A percentile compares a stretch with the other conserved stretches of the same genome.
Evolutionary conservation across 1,140 invertebrate species (phyloP).

Genomic region (Papilio polyxenes): DNA sequence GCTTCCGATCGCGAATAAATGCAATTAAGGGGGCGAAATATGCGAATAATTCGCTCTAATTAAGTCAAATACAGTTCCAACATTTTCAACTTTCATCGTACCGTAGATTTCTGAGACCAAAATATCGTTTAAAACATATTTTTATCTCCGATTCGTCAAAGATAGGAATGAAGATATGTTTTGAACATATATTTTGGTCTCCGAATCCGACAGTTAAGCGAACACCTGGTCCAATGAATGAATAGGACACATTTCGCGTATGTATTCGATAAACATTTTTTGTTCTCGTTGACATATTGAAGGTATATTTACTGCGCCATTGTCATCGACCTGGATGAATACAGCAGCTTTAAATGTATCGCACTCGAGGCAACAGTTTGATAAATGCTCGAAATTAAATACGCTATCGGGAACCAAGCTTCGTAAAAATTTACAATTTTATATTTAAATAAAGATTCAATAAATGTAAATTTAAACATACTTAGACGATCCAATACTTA

Average conservation of each 20-base stretch:
- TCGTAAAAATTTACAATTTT: conserved; percentile 23
- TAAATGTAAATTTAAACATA: neutral
- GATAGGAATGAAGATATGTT: too few species aligned
- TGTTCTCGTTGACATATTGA: conserved; percentile 29
- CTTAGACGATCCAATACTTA: too few species aligned
- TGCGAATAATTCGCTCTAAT: too few species aligned
- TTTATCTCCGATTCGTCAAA: too few species aligned
- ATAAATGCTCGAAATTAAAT: conserved; percentile 34
- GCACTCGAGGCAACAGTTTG: conserved; percentile 35
- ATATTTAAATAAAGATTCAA: neutral
- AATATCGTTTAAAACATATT: too few species aligned
- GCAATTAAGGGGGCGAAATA: too few species aligned
- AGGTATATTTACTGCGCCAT: conserved; percentile 32
- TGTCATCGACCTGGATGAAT: conserved; percentile 38
- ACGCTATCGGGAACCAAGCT: neutral
- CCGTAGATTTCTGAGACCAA: too few species aligned
- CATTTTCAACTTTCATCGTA: neutral
- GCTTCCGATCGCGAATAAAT: neutral
- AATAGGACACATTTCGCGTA: conserved; percentile 26
- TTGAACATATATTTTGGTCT: too few species aligned
- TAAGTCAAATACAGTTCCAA: neutral
- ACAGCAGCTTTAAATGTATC: conserved; percentile 31
- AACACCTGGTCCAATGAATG: conserved; percentile 13
- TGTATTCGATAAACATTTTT: conserved; percentile 21
- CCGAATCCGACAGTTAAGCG: neutral